Conservation (phyloP, 1,140 invertebrate species). For the Ruditapes philippinarum region DNA sequence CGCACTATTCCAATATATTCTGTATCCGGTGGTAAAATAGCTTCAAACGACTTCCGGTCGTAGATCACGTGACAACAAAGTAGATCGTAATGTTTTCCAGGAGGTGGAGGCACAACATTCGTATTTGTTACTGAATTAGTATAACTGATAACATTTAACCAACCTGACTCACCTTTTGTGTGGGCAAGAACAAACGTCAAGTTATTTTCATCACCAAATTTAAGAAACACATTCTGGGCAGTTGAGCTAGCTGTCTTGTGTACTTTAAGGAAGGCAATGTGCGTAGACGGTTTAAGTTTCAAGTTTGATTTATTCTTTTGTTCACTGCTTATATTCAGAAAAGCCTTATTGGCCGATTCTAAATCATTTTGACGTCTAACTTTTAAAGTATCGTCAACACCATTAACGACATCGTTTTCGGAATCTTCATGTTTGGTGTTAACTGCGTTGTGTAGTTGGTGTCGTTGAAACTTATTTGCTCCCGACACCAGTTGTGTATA, state of each 20-base stretch:
- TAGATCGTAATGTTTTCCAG: constrained; percentile 59
- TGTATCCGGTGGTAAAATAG: constrained; percentile 62
- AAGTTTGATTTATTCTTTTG: background rate
- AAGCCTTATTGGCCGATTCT: background rate
- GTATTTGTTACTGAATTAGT: constrained; percentile 26
- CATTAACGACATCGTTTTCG: background rate
- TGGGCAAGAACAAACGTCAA: constrained; percentile 70
- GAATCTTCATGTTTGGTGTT: background rate
- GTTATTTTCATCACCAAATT: constrained; percentile 68
- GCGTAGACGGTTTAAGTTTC: background rate
- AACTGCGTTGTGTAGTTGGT: background rate
- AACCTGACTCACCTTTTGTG: constrained; percentile 50
- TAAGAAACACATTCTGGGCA: constrained; percentile 70
- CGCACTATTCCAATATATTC: constrained; percentile 73
- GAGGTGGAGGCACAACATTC: constrained; percentile 27
- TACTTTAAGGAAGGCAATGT: constrained; percentile 76
- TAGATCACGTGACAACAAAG: constrained; percentile 74
- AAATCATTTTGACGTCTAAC: background rate
- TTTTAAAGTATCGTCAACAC: background rate
- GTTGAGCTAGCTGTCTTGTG: constrained; percentile 77
- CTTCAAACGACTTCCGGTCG: constrained; percentile 46
- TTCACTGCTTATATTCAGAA: too few relatives aligned
- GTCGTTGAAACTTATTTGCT: background rate
- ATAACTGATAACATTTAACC: constrained; percentile 11
- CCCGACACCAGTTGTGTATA: background rate